Percentiles rank a stretch among this genome's conserved stretches.
Evolutionary conservation across 2,113 vertebrate genomes (phyloP).

Genomic region (Leptobrachium ailaonicum): DNA sequence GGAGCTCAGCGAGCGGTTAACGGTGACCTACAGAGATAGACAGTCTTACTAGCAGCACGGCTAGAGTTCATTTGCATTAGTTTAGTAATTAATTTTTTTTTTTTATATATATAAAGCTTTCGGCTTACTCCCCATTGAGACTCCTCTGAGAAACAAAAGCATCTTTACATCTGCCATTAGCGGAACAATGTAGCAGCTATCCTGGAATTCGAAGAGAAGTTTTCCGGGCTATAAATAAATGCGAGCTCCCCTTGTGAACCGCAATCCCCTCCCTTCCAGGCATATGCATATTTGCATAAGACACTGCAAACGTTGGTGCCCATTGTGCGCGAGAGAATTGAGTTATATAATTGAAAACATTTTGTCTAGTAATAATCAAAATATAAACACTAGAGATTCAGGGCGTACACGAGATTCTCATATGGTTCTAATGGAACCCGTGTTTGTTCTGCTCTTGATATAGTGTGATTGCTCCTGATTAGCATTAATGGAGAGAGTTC

Average conservation of each 20-base stretch:
- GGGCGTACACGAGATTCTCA: slow-evolving; percentile 29
- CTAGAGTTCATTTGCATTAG: not conserved
- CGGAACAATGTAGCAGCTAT: not conserved
- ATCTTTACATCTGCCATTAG: not conserved
- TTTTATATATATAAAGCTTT: not conserved
- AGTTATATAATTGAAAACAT: slow-evolving; percentile 49
- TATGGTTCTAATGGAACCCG: slow-evolving; percentile 41
- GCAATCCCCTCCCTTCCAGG: slow-evolving; percentile 11
- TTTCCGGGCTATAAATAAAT: slow-evolving; percentile 18
- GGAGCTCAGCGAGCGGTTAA: not conserved
- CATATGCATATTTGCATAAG: slow-evolving; percentile 21
- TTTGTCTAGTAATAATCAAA: slow-evolving; percentile 45
- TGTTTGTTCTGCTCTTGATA: slow-evolving; percentile 46
- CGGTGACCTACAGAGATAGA: not conserved
- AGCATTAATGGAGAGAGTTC: slow-evolving; percentile 46
- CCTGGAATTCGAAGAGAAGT: not conserved
- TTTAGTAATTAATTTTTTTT: not conserved
- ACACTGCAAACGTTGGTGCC: slow-evolving; percentile 22
- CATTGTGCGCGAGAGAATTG: slow-evolving; percentile 38
- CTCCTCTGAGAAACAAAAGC: not conserved
- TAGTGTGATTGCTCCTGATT: slow-evolving; percentile 45
- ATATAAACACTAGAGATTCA: slow-evolving; percentile 47
- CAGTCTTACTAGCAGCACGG: not conserved
- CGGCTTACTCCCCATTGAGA: not conserved
- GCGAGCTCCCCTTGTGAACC: slow-evolving; percentile 11